Percentiles rank a stretch among this genome's conserved stretches.
Conservation (phyloP, 30 jellyfish, hydroid and myxozoan genomes). For the Aurelia coerulea region DNA sequence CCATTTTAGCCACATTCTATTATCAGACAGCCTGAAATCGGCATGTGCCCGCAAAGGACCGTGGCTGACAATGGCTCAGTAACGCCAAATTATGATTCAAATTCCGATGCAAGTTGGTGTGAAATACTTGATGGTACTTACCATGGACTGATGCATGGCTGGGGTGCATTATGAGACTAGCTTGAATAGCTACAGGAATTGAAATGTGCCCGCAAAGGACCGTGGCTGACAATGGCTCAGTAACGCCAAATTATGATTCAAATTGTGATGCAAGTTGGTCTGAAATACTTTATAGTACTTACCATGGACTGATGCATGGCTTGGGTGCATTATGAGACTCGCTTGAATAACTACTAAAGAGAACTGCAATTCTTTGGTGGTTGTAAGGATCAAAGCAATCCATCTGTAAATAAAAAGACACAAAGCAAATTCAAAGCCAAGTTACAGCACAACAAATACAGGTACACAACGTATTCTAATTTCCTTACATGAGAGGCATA, state of each 20-base stretch:
- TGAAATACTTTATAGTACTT: not conserved
- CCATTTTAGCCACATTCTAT: too few species aligned
- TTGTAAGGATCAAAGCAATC: constrained; percentile 97
- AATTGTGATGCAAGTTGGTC: too few species aligned
- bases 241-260: too few species aligned
- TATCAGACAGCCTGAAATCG: too few species aligned
- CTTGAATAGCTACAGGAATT: too few species aligned
- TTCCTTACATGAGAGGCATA: not conserved
- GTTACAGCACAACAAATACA: not conserved
- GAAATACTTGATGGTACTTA: constrained; percentile 12
- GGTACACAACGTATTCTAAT: too few species aligned
- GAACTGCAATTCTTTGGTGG: constrained; percentile 95
- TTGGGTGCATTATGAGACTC: constrained; percentile 98
- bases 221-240: too few species aligned
- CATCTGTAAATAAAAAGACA: constrained; percentile 33
- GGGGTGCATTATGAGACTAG: constrained; percentile 91
- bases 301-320: constrained; percentile 99
- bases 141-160: constrained; percentile 99
- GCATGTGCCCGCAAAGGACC: too few species aligned
- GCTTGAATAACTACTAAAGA: constrained; percentile 92
- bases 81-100: too few species aligned
- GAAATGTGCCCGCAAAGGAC: too few species aligned
- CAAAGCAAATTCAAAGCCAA: not conserved
- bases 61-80: too few species aligned
- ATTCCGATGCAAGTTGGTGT: too few species aligned